Percentiles rank a stretch among this genome's conserved stretches.
phyloP scores from a whole-genome alignment of 1,140 invertebrate species.

The Colletes gigas region DNA sequence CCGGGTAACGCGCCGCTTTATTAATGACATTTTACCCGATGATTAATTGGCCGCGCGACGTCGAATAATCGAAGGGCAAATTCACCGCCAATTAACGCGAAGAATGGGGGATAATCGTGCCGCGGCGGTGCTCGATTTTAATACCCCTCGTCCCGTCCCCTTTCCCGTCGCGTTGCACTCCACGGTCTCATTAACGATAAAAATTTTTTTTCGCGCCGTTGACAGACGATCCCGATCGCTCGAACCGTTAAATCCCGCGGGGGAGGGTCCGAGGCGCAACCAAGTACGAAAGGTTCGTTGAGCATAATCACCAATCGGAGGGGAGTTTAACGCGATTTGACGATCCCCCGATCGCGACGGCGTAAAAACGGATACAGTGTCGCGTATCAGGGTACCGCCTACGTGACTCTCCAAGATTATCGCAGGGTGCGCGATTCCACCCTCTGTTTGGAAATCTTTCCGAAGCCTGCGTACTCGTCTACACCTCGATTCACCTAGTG shows the following conservation, averaged over 20 bases:
- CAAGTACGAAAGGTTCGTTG: constrained; percentile 58
- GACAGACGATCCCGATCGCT: constrained; percentile 41
- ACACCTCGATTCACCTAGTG: neutral
- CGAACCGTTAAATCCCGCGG: constrained; percentile 48
- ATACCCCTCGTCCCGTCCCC: neutral
- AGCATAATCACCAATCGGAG: constrained; percentile 58
- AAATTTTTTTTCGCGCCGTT: constrained; percentile 44
- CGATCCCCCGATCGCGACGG: constrained; percentile 47
- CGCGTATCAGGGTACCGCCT: constrained; percentile 39
- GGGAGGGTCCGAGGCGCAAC: constrained; percentile 22
- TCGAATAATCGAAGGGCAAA: constrained; percentile 19
- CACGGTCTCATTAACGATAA: constrained; percentile 33
- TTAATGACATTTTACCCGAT: constrained; percentile 15
- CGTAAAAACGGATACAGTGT: constrained; percentile 58
- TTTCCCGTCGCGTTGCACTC: too few species aligned
- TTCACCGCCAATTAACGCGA: constrained; percentile 33
- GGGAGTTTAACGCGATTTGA: constrained; percentile 66
- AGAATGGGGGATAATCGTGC: constrained; percentile 18
- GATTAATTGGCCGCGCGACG: constrained; percentile 18
- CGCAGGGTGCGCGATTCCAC: constrained; percentile 52
- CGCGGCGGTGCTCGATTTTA: neutral
- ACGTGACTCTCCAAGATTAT: constrained; percentile 48
- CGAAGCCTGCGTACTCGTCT: too few species aligned
- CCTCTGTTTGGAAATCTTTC: neutral
- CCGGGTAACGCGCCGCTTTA: neutral